phyloP scores from a whole-genome alignment of 2,797 vertebrate genomes.

The Diglossa cyanea region DNA sequence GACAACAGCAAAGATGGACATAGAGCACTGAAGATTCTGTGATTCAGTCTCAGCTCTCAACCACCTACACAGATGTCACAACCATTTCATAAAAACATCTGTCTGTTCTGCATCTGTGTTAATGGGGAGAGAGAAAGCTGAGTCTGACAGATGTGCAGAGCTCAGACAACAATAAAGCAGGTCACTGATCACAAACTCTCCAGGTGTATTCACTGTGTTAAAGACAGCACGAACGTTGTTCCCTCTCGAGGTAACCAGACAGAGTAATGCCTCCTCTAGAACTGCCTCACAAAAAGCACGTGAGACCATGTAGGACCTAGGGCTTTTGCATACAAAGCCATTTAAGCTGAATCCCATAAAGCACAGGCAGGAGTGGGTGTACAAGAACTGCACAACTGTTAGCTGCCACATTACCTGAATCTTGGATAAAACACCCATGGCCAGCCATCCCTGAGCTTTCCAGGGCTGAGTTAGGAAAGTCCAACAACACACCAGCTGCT shows the following conservation, averaged over 20 bases:
- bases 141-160: background rate
- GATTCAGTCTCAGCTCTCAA: background rate
- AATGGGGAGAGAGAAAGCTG: fast-evolving
- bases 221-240: fast-evolving
- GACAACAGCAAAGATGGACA: background rate
- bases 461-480: background rate
- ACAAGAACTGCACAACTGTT: background rate
- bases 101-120: background rate
- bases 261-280: background rate
- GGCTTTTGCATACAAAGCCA: background rate
- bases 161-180: background rate
- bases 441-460: background rate
- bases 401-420: background rate
- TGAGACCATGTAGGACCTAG: background rate
- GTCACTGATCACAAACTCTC: background rate
- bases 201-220: fast-evolving
- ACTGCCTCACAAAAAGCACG: fast-evolving
- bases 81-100: background rate
- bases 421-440: background rate
- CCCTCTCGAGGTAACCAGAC: background rate
- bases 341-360: background rate
- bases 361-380: background rate
- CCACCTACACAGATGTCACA: background rate
- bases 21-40: background rate
- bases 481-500: background rate